Conservation (phyloP, 2,888 invertebrate species). For the Thelaira solivaga region DNA sequence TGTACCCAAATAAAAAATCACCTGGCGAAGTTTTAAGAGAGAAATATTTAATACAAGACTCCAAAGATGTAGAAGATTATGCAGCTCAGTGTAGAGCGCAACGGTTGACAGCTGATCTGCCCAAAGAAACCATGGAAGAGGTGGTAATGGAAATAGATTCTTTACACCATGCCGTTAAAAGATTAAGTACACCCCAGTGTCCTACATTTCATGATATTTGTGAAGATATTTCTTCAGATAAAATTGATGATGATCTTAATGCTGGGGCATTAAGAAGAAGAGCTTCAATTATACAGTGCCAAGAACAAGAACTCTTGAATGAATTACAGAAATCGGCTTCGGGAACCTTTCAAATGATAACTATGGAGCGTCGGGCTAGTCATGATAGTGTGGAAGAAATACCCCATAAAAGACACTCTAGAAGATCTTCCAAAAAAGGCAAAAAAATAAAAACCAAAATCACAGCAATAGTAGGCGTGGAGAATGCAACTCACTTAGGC, state of each 20-base stretch:
- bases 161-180: slow-evolving; percentile 70
- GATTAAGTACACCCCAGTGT: slow-evolving; percentile 74
- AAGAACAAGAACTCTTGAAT: slow-evolving; percentile 74
- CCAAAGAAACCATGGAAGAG: slow-evolving; percentile 64
- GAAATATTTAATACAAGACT: slow-evolving; percentile 79
- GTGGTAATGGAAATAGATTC: slow-evolving; percentile 70
- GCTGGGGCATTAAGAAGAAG: slow-evolving; percentile 78
- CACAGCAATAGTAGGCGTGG: slow-evolving; percentile 73
- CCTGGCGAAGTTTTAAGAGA: slow-evolving; percentile 86
- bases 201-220: slow-evolving; percentile 80
- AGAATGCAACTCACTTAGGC: slow-evolving; percentile 68
- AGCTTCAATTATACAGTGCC: slow-evolving; percentile 79
- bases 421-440: slow-evolving; percentile 70
- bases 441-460: slow-evolving; percentile 75
- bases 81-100: slow-evolving; percentile 56
- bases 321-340: slow-evolving; percentile 74
- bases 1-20: slow-evolving; percentile 79
- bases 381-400: slow-evolving; percentile 68
- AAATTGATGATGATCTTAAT: slow-evolving; percentile 79
- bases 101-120: slow-evolving; percentile 63
- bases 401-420: slow-evolving; percentile 62
- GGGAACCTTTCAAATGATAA: slow-evolving; percentile 74
- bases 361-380: slow-evolving; percentile 72
- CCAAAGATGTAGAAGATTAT: slow-evolving; percentile 73
- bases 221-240: slow-evolving; percentile 78